Percentiles rank a stretch among this genome's conserved stretches.
Conservation (phyloP, 2,888 invertebrate genomes). For the Drosophila kokeensis region DNA sequence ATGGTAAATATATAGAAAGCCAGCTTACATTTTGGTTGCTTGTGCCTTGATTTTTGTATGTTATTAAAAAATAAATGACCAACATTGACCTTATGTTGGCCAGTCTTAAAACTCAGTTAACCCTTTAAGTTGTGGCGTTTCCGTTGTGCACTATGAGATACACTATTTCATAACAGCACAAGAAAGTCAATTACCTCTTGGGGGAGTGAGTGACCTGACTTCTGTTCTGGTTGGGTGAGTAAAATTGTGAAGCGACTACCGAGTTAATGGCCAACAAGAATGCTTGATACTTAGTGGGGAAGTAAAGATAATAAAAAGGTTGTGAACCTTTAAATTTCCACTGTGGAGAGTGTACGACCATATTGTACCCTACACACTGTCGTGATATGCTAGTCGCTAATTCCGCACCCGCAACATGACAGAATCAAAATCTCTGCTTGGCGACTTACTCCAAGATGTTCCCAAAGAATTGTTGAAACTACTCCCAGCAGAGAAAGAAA, state of each 20-base stretch:
- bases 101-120: conserved; percentile 2
- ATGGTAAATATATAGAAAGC: neutral
- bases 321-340: conserved; percentile 57
- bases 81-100: neutral
- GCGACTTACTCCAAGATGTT: neutral
- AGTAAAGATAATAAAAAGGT: conserved; percentile 61
- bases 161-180: conserved; percentile 41
- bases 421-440: neutral
- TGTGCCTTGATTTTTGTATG: neutral
- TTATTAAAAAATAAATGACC: conserved; percentile 8
- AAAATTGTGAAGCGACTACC: conserved; percentile 51
- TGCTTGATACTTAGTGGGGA: conserved; percentile 52
- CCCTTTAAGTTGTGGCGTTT: conserved; percentile 1
- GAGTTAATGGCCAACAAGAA: conserved; percentile 71
- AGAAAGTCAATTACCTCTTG: conserved; percentile 47
- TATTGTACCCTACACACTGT: neutral
- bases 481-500: neutral
- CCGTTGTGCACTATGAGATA: conserved; percentile 24
- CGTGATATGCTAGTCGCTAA: too few species aligned
- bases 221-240: conserved; percentile 65
- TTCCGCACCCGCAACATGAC: neutral
- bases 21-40: neutral
- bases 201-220: conserved; percentile 36
- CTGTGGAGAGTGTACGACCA: neutral
- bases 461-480: neutral